Conservation (phyloP, 2,888 invertebrate species). For the Hololepta plana region DNA sequence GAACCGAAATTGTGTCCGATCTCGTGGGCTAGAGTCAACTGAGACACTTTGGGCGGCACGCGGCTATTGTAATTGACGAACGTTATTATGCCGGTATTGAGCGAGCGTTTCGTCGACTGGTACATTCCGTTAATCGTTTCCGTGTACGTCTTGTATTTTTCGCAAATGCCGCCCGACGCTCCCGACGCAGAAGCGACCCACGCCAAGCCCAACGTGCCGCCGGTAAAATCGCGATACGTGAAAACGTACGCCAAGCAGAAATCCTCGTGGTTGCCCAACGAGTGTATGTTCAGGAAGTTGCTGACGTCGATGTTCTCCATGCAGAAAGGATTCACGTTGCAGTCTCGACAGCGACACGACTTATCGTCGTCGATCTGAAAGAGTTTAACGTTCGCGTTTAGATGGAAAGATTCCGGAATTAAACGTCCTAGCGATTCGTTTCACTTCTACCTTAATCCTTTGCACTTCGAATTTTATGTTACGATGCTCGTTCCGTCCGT, state of each 20-base stretch:
- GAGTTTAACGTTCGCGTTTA: slow-evolving; percentile 6
- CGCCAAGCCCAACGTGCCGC: slow-evolving; percentile 92
- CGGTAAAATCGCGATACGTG: slow-evolving; percentile 94
- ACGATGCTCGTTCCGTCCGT: slow-evolving; percentile 74
- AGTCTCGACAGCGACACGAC: slow-evolving; percentile 48
- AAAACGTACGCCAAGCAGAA: slow-evolving; percentile 99
- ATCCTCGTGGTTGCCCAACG: slow-evolving; percentile 90
- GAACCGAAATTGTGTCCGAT: slow-evolving; percentile 98
- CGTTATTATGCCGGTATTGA: slow-evolving; percentile 98
- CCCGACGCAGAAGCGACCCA: slow-evolving; percentile 98
- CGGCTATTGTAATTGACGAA: slow-evolving; percentile 96
- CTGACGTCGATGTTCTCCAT: slow-evolving; percentile 96
- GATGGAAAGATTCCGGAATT: background rate
- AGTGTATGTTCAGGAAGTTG: slow-evolving; percentile 95
- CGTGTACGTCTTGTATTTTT: slow-evolving; percentile 92
- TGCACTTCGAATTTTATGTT: slow-evolving; percentile 96
- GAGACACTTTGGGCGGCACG: slow-evolving; percentile 94
- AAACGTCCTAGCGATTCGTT: background rate
- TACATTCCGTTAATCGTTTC: slow-evolving; percentile 90
- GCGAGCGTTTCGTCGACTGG: slow-evolving; percentile 80
- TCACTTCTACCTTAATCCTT: slow-evolving; percentile 44
- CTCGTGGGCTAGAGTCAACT: slow-evolving; percentile 94
- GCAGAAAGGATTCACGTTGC: slow-evolving; percentile 76
- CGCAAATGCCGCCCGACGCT: slow-evolving; percentile 97
- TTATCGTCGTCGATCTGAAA: slow-evolving; percentile 80